Evolutionary conservation across 2,113 vertebrate species (phyloP), one percentile per base, ranked within the genome.

Genomic region (Bolborhynchus lineola): DNA sequence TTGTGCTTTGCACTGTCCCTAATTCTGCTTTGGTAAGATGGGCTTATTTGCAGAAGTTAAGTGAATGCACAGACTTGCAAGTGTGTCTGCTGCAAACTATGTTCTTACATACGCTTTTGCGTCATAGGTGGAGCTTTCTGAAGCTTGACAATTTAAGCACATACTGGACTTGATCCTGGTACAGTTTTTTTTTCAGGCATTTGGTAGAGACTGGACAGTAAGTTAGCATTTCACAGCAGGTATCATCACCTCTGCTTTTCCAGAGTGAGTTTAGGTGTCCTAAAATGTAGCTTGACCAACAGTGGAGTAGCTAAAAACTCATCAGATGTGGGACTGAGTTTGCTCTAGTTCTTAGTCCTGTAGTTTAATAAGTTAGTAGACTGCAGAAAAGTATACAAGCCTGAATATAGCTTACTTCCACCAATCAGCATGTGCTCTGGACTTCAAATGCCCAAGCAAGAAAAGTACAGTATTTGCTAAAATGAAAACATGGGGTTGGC

Each of bases 51-150:
- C 28, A 80, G 50, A 78, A 89, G 6, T 50, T n/a, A 47, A 80
- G 21, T 49, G 35, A n/a, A 28, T 13, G 20, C 3, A 11, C 57
- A 24, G 47, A 79, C 29, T 68, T 76, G 29, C 6, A 60, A 59
- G 21, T 31, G 41, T 24, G 0, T 49, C 16, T 84, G 41, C 46
- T 67, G 0, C 62, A 37, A 75, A 41, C 35, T 53, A 0, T 67
- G 4, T 70, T 50, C 19, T 90, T 75, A 21, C 19, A 8, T 2
- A 1, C 39, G 3, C 19, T 84, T 74, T 60, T 52, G 44, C 16
- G 29, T 42, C 19, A 6, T 10, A 72, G 25, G 24, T 10, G 16
- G 70, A 78, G 49, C 26, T 93, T 88, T 82, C 33, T 82, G 47
- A 52, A 77, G 71, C 63, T 57, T 1, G 1, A 1, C 31, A 75